Conservation (phyloP, 2,888 invertebrate species). For the Cylloceria caligata region DNA sequence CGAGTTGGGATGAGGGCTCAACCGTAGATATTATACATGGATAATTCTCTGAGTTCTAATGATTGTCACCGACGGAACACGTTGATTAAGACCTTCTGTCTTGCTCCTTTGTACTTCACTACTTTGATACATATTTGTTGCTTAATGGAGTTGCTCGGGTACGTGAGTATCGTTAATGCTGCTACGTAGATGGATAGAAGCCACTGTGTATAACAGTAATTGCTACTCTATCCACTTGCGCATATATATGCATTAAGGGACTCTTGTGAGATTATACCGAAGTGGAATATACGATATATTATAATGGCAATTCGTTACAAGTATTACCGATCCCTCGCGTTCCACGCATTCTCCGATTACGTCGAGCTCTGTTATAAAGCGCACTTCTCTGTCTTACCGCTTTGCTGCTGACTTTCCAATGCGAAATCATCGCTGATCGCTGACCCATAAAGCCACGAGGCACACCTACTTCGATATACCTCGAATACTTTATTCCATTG, state of each 20-base stretch:
- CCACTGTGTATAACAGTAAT: conserved; percentile 20
- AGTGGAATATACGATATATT: conserved; percentile 22
- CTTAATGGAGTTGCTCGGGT: conserved; percentile 52
- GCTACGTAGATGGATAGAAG: conserved; percentile 39
- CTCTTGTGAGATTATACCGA: background rate
- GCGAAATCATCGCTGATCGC: conserved; percentile 68
- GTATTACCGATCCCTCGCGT: conserved; percentile 65
- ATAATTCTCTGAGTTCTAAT: conserved; percentile 45
- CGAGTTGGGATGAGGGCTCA: background rate
- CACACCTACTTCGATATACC: conserved; percentile 59
- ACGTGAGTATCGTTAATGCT: conserved; percentile 62
- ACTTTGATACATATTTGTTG: conserved; percentile 44
- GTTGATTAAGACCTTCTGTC: conserved; percentile 48
- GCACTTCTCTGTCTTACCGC: conserved; percentile 31
- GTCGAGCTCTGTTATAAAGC: conserved; percentile 37
- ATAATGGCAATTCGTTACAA: conserved; percentile 60
- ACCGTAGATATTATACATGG: background rate
- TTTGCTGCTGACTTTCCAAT: conserved; percentile 67
- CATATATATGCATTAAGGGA: background rate
- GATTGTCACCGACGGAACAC: conserved; percentile 54
- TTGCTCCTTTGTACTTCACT: background rate
- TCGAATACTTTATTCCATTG: background rate
- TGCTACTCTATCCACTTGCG: conserved; percentile 41
- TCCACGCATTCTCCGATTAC: conserved; percentile 63
- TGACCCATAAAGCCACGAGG: conserved; percentile 70